These are phyloP conservation scores for Hippocampus comes DNA, from an alignment of 2,113 vertebrate genomes.

Conservation along the genomic window DNA sequence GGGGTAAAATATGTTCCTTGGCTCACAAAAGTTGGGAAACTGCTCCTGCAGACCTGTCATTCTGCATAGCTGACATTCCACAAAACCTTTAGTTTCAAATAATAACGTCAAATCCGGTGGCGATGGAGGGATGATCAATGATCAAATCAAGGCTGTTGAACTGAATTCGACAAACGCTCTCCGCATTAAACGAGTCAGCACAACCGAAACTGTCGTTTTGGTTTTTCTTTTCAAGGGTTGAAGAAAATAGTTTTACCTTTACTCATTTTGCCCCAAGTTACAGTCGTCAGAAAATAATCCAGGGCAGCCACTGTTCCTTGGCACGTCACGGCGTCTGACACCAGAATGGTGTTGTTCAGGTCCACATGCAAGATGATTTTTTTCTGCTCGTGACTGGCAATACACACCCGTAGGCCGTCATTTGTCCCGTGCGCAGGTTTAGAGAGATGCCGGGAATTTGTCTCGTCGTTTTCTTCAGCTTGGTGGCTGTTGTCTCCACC, in stretches of 20 bases:
- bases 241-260: constrained; percentile 45
- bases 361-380: constrained; percentile 82
- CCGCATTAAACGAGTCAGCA: not conserved
- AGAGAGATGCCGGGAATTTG: not conserved
- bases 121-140: not conserved
- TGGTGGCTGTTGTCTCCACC: not conserved
- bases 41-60: not conserved
- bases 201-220: not conserved
- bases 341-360: constrained; percentile 84
- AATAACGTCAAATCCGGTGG: not conserved
- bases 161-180: not conserved
- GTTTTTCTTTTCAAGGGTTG: not conserved
- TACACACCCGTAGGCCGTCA: constrained; percentile 6
- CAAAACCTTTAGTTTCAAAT: not conserved
- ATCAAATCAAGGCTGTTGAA: not conserved
- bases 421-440: not conserved
- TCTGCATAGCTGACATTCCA: not conserved
- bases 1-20: not conserved
- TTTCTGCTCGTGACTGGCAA: constrained; percentile 5
- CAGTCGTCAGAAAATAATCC: constrained; percentile 77
- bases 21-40: not conserved
- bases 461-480: constrained; percentile 8
- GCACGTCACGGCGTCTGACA: constrained; percentile 74
- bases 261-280: constrained; percentile 76
- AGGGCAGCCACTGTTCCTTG: constrained; percentile 77